These are phyloP conservation scores for Procambarus clarkii DNA, from an alignment of 1,140 invertebrate species.

Conservation along the genomic window DNA sequence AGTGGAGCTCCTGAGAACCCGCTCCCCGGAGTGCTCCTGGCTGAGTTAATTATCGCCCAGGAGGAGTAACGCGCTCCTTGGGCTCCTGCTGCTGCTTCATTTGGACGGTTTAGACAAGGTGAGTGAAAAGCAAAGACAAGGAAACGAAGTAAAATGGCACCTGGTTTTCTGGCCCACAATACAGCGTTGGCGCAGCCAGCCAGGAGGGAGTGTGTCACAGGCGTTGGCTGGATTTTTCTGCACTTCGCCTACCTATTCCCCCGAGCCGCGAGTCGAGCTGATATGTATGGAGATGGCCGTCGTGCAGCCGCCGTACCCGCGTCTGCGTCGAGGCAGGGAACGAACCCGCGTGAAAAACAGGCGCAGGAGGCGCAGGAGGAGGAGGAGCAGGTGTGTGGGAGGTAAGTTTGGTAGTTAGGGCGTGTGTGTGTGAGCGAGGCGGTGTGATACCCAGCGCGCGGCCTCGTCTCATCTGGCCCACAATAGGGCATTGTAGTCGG, in stretches of 20 bases:
- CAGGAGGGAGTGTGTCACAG: conserved; percentile 25
- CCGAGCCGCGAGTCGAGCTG: too few relatives aligned
- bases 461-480: conserved; percentile 60
- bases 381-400: background rate
- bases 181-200: conserved; percentile 22
- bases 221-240: background rate
- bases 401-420: background rate
- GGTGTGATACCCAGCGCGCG: conserved; percentile 51
- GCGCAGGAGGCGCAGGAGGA: background rate
- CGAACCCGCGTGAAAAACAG: too few relatives aligned
- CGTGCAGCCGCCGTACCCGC: background rate
- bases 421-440: conserved; percentile 40
- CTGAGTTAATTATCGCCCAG: conserved; percentile 8
- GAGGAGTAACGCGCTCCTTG: background rate
- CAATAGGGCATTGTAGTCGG: conserved; percentile 64
- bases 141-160: conserved; percentile 58
- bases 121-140: conserved; percentile 68
- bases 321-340: too few relatives aligned
- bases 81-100: conserved; percentile 13
- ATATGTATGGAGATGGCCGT: too few relatives aligned
- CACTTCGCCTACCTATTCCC: conserved; percentile 13
- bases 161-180: conserved; percentile 64
- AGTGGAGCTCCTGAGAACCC: background rate
- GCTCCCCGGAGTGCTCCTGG: background rate
- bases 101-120: conserved; percentile 51